A percentile compares a stretch with the other conserved stretches of the same genome.
Evolutionary conservation across 2,797 vertebrate genomes (phyloP).

Genomic region (Pipistrellus nathusii): DNA sequence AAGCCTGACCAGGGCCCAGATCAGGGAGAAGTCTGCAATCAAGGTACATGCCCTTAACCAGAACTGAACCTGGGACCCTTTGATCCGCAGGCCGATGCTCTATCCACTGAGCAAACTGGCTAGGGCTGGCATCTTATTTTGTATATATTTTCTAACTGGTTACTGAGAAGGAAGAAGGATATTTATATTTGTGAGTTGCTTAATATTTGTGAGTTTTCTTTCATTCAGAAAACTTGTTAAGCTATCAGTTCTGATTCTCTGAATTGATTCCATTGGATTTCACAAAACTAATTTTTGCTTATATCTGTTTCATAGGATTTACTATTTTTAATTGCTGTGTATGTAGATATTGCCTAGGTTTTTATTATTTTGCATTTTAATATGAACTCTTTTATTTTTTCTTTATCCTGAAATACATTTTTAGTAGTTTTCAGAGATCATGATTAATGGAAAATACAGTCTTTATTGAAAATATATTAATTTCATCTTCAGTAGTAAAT

Average conservation of each 20-base stretch:
- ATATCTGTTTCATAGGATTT: neutral
- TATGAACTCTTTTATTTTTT: constrained; percentile 18
- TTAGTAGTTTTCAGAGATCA: neutral
- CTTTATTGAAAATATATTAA: constrained; percentile 27
- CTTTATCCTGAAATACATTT: neutral
- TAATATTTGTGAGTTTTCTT: constrained; percentile 21
- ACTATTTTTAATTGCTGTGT: neutral
- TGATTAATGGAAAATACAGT: neutral
- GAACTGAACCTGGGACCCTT: no score
- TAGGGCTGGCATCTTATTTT: no score
- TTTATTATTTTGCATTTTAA: constrained; percentile 28
- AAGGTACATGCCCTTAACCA: no score
- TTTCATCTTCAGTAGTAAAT: neutral
- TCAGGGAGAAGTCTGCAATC: no score
- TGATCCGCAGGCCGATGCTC: no score
- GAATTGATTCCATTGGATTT: neutral
- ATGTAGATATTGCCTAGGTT: neutral
- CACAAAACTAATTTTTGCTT: neutral
- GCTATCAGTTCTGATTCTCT: neutral
- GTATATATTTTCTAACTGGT: neutral
- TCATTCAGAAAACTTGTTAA: neutral
- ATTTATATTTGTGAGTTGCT: neutral
- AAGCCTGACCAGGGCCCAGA: no score
- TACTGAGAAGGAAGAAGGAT: neutral
- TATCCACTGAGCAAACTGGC: no score